Base-by-base conservation (phyloP, 2,113 vertebrate species). In the Ameiurus melas region DNA sequence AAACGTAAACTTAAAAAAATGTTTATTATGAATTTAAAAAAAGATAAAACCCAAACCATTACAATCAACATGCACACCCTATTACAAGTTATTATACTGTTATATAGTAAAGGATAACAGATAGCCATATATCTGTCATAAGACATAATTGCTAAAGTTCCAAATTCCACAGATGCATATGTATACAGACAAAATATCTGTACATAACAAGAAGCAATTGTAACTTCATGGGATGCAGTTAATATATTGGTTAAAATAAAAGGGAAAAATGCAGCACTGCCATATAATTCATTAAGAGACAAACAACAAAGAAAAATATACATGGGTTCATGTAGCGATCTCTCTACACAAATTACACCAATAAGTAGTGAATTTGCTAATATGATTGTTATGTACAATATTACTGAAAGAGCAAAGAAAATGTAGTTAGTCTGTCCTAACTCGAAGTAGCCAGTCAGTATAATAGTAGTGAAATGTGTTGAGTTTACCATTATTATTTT, bases 291-390 rank as follows among this genome's bases (percentile, higher is more conserved):
- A 90, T 94, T 94, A 2, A 91, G 62, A 91, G 86, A 92, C 86
- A 94, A 88, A 87, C 89, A 93, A 89, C 90, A 90, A 47, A 95
- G 87, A 8, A 94, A 93, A 58, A 94, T 27, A 89, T 93, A 95
- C 94, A 94, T 94, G 5, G 93, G 94, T 51, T 95, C 92, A 89
- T 95, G 94, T 8, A 95, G 79, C 43, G 89, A 91, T 25, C 91
- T 91, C 83, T 91, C 92, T n/a, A 87, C 5, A 33, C 73, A 92
- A 78, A 94, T 93, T 0, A 93, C 57, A 43, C 64, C 80, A n/a
- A 93, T 88, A 0, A 95, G 85, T 16, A 89, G 1, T 13, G 43
- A 33, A 89, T 93, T 94, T 47, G 86, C n/a, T 6, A 91, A 16
- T 53, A 93, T 70, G 16, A 89, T 89, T 5, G 83, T 3, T 33